Percentiles rank a stretch among this genome's conserved stretches.
phyloP scores from a whole-genome alignment of 1,140 invertebrate species.

The Orius insidiosus region DNA sequence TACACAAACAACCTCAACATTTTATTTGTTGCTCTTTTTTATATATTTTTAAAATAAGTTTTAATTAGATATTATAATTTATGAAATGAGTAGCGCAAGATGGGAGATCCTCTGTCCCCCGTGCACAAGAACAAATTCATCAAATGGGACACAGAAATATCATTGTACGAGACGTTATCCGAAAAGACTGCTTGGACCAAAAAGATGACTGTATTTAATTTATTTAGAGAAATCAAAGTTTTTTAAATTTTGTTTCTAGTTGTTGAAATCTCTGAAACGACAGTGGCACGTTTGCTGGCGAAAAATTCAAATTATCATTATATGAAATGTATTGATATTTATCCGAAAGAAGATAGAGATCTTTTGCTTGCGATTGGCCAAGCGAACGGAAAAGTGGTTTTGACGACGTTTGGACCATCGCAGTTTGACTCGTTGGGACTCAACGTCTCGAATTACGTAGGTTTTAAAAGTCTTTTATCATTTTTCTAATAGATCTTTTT shows the following conservation, averaged over 20 bases:
- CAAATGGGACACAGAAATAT: conserved; percentile 71
- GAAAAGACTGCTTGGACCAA: conserved; percentile 30
- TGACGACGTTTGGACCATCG: conserved; percentile 60
- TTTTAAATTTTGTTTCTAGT: conserved; percentile 29
- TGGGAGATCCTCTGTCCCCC: conserved; percentile 64
- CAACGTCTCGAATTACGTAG: conserved; percentile 59
- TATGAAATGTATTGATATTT: conserved; percentile 62
- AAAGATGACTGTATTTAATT: conserved; percentile 1
- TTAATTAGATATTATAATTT: too few species aligned
- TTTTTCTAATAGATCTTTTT: not conserved
- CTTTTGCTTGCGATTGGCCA: conserved; percentile 69
- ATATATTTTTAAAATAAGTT: too few species aligned
- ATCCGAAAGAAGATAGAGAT: conserved; percentile 49
- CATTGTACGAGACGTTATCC: conserved; percentile 55
- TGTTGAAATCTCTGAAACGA: conserved; percentile 44
- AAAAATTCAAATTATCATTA: conserved; percentile 46
- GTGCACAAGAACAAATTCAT: conserved; percentile 60
- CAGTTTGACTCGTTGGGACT: conserved; percentile 45
- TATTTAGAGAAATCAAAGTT: not conserved
- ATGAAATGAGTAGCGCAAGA: conserved; percentile 32
- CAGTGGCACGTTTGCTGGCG: conserved; percentile 45
- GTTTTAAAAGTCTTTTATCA: conserved; percentile 18
- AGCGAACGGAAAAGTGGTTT: conserved; percentile 64
- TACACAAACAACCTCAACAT: too few species aligned
- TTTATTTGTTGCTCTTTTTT: too few species aligned